Base-by-base conservation (phyloP, 23 tunicate genomes). In the Phallusia fumigata region DNA sequence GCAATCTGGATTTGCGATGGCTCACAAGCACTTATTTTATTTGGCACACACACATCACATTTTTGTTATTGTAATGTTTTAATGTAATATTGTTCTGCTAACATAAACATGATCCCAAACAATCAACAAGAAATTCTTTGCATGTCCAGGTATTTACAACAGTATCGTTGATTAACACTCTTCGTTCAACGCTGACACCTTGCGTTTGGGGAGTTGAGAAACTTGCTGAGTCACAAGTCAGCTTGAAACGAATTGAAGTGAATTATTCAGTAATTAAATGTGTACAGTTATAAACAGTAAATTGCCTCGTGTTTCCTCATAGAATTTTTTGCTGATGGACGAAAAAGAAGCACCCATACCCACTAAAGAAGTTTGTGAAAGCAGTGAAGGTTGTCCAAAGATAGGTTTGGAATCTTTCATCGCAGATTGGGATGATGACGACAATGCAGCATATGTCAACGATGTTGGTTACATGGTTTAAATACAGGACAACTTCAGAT, bases 231-330 rank as follows among this genome's bases (percentile, higher is more conserved):
- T 31, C 86, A 11, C 69, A 22, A 35, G 84, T 88, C 33, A 83
- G 84, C 26, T 32, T 88, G 64, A 34, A 65, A 0, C 80, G 97
- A 52, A 92, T 88, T 18, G 85, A 92, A 83, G 86, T 89, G 21
- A 13, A 19, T 53, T 40, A n/a, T 18, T 19, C 1, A 13, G 13
- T 24, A 13, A 2, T 58, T 58, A 24, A 58, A 51, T 22, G 28
- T 3, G 13, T 13, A 24, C 69, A 58, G 1, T 58, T 3, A 22
- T 58, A 58, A 11, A 22, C 13, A 6, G 47, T 40, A 5, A 3
- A 40, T 40, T 40, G 5, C 47, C 5, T 40, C 10, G 5, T 40
- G n/a, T 40, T 40, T 3, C 47, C 15, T 1, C 16, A 3, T 24
- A 58, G 69, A 58, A 22, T 3, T 58, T 58, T 58, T 24, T 58